These are phyloP conservation scores for Rhadina sibilatrix DNA, from an alignment of 2,113 vertebrate genomes.

Conservation along the genomic window DNA sequence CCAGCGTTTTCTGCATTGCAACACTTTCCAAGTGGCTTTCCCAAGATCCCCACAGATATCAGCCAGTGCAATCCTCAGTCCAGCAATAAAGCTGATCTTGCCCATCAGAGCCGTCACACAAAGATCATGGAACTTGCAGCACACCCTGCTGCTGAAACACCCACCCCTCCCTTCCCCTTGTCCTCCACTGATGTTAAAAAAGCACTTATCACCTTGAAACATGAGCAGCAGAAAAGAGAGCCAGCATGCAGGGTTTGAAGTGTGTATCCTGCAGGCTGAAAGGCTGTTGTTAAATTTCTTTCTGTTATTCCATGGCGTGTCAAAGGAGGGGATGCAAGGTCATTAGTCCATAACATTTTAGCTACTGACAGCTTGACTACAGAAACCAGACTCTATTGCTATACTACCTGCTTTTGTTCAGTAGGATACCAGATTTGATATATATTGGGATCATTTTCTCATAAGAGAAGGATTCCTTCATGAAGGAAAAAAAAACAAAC, in stretches of 20 bases:
- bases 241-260: neutral
- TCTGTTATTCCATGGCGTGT: neutral
- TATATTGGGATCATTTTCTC: neutral
- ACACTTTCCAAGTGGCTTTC: neutral
- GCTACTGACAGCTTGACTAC: neutral
- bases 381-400: neutral
- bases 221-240: neutral
- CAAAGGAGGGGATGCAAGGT: neutral
- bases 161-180: neutral
- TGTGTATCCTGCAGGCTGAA: neutral
- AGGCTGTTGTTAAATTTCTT: neutral
- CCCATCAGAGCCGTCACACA: neutral
- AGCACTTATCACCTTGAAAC: rapidly evolving
- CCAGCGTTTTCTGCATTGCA: neutral
- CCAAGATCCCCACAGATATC: neutral
- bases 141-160: neutral
- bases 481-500: neutral
- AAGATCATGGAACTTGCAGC: neutral
- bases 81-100: neutral
- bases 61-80: neutral
- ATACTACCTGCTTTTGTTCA: neutral
- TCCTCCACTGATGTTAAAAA: neutral
- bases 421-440: neutral
- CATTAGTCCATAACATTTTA: neutral
- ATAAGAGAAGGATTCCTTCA: neutral